A percentile compares a stretch with the other conserved stretches of the same genome.
These are phyloP conservation scores for Lasioglossum lativentre DNA, from an alignment of 2,888 invertebrate genomes.

Conservation along the genomic window DNA sequence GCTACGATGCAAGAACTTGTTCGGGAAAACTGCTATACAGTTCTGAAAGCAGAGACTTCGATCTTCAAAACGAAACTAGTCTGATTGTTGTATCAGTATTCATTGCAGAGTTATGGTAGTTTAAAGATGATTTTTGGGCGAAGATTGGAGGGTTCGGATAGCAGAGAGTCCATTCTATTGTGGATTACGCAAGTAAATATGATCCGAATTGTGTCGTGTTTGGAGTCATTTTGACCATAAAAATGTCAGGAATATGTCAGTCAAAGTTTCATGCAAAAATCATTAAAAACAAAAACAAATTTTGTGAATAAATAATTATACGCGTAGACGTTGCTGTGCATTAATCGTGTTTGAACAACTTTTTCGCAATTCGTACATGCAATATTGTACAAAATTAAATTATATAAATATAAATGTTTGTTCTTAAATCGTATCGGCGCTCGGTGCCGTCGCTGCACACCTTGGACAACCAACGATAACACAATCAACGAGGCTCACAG, in stretches of 20 bases:
- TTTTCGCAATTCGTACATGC: too few relatives aligned
- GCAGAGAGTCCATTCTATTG: background rate
- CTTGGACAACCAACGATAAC: conserved; percentile 5
- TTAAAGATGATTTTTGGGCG: background rate
- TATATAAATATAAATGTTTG: background rate
- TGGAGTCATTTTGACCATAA: too few relatives aligned
- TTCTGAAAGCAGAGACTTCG: background rate
- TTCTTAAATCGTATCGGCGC: background rate
- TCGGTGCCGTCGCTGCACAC: background rate
- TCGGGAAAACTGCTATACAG: background rate
- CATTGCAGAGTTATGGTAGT: background rate
- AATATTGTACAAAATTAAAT: too few relatives aligned
- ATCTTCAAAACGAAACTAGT: background rate
- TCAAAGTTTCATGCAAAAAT: too few relatives aligned
- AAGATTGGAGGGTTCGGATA: background rate
- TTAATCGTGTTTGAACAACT: too few relatives aligned
- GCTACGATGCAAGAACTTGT: too few relatives aligned
- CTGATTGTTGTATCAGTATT: background rate
- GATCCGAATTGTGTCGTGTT: background rate
- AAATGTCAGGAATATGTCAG: too few relatives aligned
- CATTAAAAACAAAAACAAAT: too few relatives aligned
- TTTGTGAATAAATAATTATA: too few relatives aligned
- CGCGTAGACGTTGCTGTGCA: too few relatives aligned
- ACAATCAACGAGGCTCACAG: conserved; percentile 23
- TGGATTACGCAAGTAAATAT: background rate